phyloP scores from a whole-genome alignment of 2,113 vertebrate species.

The Lontra canadensis region DNA sequence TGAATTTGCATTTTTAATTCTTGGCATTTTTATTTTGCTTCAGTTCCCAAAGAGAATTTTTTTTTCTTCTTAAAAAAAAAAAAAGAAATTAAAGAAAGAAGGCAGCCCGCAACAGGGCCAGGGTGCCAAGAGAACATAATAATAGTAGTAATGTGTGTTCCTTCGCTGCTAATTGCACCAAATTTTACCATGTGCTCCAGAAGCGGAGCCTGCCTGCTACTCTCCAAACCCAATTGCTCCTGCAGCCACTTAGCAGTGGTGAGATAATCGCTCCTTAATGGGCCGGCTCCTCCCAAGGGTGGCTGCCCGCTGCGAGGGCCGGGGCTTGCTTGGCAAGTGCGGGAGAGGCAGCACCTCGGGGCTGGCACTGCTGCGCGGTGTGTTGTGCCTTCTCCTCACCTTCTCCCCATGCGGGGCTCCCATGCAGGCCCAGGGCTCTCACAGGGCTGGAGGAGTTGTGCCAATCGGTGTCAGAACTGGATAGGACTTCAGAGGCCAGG shows the following conservation, averaged over 20 bases:
- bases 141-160: constrained; percentile 67
- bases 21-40: constrained; percentile 78
- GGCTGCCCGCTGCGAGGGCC: background rate
- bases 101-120: constrained; percentile 45
- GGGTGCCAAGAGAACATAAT: constrained; percentile 59
- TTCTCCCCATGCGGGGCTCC: background rate
- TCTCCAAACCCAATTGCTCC: constrained; percentile 58
- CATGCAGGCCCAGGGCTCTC: background rate
- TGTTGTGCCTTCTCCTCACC: background rate
- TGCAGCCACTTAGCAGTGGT: constrained; percentile 62
- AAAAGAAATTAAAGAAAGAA: constrained; percentile 44
- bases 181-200: constrained; percentile 68
- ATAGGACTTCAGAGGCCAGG: background rate
- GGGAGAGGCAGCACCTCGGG: background rate
- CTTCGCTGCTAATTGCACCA: constrained; percentile 68
- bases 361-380: background rate
- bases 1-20: constrained; percentile 82
- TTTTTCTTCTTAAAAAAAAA: background rate
- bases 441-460: too few species aligned
- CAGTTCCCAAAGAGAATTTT: constrained; percentile 75
- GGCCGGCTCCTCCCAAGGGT: background rate
- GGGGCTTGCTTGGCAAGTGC: background rate
- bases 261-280: constrained; percentile 44
- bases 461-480: background rate
- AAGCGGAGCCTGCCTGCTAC: constrained; percentile 58